Conservation (phyloP, 2,888 invertebrate genomes). For the Nudaria mundana region DNA sequence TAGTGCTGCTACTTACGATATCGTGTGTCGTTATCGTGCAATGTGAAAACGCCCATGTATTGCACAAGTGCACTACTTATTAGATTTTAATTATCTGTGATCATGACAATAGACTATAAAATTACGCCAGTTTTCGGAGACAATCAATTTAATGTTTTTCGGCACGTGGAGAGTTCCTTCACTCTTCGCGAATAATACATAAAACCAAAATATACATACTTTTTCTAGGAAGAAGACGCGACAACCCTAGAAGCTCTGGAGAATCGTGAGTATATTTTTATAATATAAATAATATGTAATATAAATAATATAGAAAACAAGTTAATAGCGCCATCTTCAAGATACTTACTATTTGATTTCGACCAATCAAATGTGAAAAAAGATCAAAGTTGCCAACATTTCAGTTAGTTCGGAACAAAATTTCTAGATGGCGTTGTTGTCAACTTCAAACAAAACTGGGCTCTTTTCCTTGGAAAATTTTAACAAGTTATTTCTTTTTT, state of each 20-base stretch:
- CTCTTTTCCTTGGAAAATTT: not conserved
- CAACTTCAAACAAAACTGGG: not conserved
- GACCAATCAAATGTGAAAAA: too few species aligned
- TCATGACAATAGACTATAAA: too few species aligned
- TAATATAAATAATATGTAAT: not conserved
- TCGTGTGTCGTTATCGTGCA: too few species aligned
- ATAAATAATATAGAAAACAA: not conserved
- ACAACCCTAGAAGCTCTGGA: conserved; percentile 64
- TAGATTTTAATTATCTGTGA: too few species aligned
- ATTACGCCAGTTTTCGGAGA: too few species aligned
- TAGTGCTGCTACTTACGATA: too few species aligned
- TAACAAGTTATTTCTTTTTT: not conserved
- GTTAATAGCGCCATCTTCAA: not conserved
- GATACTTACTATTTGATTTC: not conserved
- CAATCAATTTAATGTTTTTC: too few species aligned
- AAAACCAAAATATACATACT: not conserved
- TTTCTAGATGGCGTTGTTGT: not conserved
- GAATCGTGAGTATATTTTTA: conserved; percentile 66
- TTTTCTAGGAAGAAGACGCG: conserved; percentile 48
- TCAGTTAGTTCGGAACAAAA: not conserved
- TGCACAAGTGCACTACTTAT: too few species aligned
- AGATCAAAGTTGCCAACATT: too few species aligned
- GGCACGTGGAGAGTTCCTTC: too few species aligned
- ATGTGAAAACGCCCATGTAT: too few species aligned
- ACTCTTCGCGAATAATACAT: too few species aligned